Evolutionary conservation across 2,113 vertebrate species (phyloP).

Genomic region (Ophiodon elongatus): DNA sequence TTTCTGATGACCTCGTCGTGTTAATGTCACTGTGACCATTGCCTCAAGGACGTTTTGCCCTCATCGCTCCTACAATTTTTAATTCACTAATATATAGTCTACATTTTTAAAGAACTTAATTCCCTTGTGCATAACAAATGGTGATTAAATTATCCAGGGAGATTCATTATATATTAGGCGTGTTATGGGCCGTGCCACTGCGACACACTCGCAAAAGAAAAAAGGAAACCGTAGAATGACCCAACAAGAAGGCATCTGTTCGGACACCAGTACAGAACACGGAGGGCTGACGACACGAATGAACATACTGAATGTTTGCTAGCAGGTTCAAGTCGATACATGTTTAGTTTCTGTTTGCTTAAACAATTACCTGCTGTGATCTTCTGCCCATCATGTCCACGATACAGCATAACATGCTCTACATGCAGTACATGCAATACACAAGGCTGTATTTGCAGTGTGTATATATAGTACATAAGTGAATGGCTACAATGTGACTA

Average conservation of each 20-base stretch:
- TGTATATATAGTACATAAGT: neutral
- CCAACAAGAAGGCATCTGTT: neutral
- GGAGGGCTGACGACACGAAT: neutral
- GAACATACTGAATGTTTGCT: neutral
- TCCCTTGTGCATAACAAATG: constrained; percentile 21
- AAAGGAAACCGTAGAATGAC: neutral
- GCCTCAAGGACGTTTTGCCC: neutral
- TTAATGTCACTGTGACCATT: neutral
- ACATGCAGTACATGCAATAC: no score
- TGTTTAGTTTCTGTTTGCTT: neutral
- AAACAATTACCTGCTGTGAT: neutral
- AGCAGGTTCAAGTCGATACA: neutral
- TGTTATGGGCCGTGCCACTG: neutral
- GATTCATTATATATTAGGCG: constrained; percentile 10
- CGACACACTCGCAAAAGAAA: neutral
- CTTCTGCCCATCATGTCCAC: no score
- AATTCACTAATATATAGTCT: neutral
- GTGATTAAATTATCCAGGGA: constrained; percentile 3
- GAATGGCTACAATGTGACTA: neutral
- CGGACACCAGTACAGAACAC: neutral
- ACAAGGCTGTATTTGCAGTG: neutral
- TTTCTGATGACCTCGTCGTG: neutral
- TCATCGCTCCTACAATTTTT: constrained; percentile 3
- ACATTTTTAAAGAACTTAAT: constrained; percentile 19
- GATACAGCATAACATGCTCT: neutral